These are phyloP conservation scores for Coelopa frigida DNA, from an alignment of 1,140 invertebrate genomes.

Conservation along the genomic window DNA sequence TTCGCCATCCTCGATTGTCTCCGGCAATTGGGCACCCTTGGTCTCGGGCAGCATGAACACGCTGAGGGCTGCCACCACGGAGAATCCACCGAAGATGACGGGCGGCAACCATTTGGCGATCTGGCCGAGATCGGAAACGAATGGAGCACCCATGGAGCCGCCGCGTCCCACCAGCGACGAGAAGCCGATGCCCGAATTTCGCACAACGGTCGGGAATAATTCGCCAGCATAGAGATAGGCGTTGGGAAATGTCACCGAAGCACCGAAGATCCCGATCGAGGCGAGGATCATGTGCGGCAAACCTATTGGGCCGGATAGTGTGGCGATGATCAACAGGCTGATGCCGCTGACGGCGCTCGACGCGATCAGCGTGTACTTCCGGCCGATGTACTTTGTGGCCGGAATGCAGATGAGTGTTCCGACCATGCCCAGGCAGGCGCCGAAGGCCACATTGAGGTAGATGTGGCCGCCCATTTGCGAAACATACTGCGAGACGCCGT, in stretches of 20 bases:
- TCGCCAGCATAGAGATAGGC: slow-evolving; percentile 54
- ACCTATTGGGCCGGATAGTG: slow-evolving; percentile 36
- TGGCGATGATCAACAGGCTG: slow-evolving; percentile 54
- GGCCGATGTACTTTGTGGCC: slow-evolving; percentile 56
- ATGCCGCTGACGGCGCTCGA: slow-evolving; percentile 58
- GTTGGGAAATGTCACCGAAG: slow-evolving; percentile 51
- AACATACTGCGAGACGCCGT: slow-evolving; percentile 68
- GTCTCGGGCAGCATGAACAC: slow-evolving; percentile 68
- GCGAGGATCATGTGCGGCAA: slow-evolving; percentile 17
- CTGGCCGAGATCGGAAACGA: slow-evolving; percentile 45
- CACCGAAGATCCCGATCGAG: slow-evolving; percentile 33
- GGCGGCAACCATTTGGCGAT: slow-evolving; percentile 54
- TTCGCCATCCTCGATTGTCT: slow-evolving; percentile 72
- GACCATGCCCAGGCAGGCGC: slow-evolving; percentile 60
- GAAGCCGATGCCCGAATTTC: slow-evolving; percentile 52
- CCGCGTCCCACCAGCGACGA: slow-evolving; percentile 52
- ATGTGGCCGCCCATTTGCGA: slow-evolving; percentile 64
- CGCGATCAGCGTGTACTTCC: slow-evolving; percentile 56
- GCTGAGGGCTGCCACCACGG: slow-evolving; percentile 55
- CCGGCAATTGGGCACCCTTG: slow-evolving; percentile 60
- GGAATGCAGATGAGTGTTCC: slow-evolving; percentile 61
- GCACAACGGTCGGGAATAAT: slow-evolving; percentile 53
- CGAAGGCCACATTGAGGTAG: slow-evolving; percentile 64
- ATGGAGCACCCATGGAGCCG: slow-evolving; percentile 52
- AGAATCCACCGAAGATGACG: slow-evolving; percentile 58